Percentiles rank a stretch among this genome's conserved stretches.
phyloP scores from a whole-genome alignment of 2,888 invertebrate genomes.

The Auanema sp. region DNA sequence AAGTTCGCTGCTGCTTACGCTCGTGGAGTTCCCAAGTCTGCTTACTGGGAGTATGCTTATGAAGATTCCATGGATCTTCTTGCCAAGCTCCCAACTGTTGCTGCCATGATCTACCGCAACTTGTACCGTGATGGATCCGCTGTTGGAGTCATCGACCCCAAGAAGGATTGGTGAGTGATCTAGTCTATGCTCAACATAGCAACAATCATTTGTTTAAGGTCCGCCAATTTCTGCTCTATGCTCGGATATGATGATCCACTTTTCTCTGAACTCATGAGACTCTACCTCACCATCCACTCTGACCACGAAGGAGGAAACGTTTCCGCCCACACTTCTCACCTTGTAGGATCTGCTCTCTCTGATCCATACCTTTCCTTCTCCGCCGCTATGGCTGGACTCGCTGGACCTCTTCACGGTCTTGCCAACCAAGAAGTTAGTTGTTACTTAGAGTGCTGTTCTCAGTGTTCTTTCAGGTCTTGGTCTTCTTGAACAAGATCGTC shows the following conservation, averaged over 20 bases:
- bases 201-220: slow-evolving; percentile 52
- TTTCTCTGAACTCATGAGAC: slow-evolving; percentile 86
- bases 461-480: slow-evolving; percentile 72
- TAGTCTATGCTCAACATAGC: slow-evolving; percentile 55
- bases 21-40: slow-evolving; percentile 74
- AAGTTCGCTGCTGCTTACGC: slow-evolving; percentile 87
- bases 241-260: slow-evolving; percentile 79
- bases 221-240: slow-evolving; percentile 86
- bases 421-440: slow-evolving; percentile 81
- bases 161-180: slow-evolving; percentile 76
- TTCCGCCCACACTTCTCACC: slow-evolving; percentile 88
- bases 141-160: slow-evolving; percentile 83
- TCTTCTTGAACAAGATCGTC: slow-evolving; percentile 89
- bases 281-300: slow-evolving; percentile 80
- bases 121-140: slow-evolving; percentile 81
- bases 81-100: slow-evolving; percentile 89
- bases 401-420: slow-evolving; percentile 91
- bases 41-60: slow-evolving; percentile 75
- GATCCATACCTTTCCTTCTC: slow-evolving; percentile 88
- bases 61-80: slow-evolving; percentile 87
- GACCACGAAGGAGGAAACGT: slow-evolving; percentile 89
- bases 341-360: slow-evolving; percentile 89
- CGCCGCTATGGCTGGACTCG: slow-evolving; percentile 89
- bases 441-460: background rate
- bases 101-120: slow-evolving; percentile 90